Conservation (phyloP, 2,797 vertebrate species). For the Propithecus deckenii region DNA sequence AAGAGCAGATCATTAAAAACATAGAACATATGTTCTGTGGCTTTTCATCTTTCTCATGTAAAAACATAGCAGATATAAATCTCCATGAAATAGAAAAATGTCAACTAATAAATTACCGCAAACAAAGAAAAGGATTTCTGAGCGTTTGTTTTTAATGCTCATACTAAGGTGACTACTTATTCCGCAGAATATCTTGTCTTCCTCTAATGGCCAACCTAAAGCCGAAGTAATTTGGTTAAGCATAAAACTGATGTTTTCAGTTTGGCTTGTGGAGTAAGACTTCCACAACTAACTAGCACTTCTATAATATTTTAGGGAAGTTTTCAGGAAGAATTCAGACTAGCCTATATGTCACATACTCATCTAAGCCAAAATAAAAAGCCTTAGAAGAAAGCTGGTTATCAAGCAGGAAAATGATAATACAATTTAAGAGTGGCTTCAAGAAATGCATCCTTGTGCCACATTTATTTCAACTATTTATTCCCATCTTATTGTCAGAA, state of each 20-base stretch:
- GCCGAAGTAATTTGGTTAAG: neutral
- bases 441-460: slow-evolving; percentile 30
- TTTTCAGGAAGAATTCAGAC: neutral
- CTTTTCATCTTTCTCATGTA: neutral
- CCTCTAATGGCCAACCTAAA: slow-evolving; percentile 3
- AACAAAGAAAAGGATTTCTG: neutral
- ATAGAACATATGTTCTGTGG: neutral
- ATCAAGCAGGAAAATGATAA: neutral
- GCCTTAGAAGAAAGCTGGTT: neutral
- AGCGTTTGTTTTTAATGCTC: neutral
- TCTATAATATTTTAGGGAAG: neutral
- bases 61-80: neutral
- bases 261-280: neutral
- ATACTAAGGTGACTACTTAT: neutral
- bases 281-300: neutral
- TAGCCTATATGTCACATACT: neutral
- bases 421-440: neutral
- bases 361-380: slow-evolving; percentile 1
- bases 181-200: neutral
- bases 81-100: neutral
- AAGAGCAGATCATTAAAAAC: slow-evolving; percentile 52
- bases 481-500: neutral
- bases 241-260: neutral
- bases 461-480: slow-evolving; percentile 37
- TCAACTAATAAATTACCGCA: neutral